Evolutionary conservation across 2,888 invertebrate species (phyloP).

Genomic region (Trissonchulus latispiculum): DNA sequence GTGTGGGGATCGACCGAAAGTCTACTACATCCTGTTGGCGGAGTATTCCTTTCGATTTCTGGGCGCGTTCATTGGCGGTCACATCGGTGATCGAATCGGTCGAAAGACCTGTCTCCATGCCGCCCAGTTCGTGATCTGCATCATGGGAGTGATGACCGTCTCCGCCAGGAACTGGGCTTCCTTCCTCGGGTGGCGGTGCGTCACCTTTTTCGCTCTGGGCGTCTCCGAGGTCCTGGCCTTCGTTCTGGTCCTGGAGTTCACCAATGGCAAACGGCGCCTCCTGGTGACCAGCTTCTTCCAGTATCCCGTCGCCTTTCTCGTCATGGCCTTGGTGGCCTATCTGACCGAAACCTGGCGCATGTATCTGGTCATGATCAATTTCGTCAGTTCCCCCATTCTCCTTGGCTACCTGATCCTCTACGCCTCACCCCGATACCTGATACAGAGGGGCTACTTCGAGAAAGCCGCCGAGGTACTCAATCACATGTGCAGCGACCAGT

Average conservation of each 20-base stretch:
- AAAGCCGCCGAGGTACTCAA: conserved; percentile 6
- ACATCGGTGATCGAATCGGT: not conserved
- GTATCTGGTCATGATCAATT: not conserved
- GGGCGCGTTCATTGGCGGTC: too few species aligned
- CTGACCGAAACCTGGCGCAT: not conserved
- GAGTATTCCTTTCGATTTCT: too few species aligned
- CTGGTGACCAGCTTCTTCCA: not conserved
- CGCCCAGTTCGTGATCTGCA: not conserved
- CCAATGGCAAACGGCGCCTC: not conserved
- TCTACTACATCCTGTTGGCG: too few species aligned
- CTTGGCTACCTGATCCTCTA: not conserved
- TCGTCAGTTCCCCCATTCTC: not conserved
- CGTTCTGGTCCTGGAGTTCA: not conserved
- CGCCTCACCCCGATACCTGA: not conserved
- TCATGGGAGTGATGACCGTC: not conserved
- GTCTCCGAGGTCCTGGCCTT: not conserved
- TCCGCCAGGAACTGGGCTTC: not conserved
- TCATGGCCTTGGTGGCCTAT: not conserved
- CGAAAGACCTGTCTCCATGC: not conserved
- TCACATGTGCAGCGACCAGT: conserved; percentile 22
- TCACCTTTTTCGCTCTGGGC: not conserved
- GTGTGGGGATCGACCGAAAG: too few species aligned
- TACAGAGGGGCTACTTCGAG: not conserved
- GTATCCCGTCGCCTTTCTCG: not conserved
- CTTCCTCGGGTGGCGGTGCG: not conserved